Conservation (phyloP, 2,113 vertebrate genomes). For the Lipophrys pholis region DNA sequence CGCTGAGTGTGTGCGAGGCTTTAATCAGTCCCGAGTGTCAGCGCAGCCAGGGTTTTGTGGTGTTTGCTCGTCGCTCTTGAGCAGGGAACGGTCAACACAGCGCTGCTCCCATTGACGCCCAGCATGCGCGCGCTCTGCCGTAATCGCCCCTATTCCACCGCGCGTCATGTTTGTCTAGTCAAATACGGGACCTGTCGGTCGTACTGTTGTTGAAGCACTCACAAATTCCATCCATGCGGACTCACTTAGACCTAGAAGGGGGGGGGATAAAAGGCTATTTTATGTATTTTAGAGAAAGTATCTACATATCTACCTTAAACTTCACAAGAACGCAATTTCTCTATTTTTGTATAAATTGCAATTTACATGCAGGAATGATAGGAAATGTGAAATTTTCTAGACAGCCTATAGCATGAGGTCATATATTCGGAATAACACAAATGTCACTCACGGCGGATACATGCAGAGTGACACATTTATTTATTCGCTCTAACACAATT, state of each 20-base stretch:
- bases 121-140: slow-evolving; percentile 57
- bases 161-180: slow-evolving; percentile 73
- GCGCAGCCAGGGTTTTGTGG: slow-evolving; percentile 42
- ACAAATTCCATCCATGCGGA: slow-evolving; percentile 37
- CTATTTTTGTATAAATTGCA: neutral
- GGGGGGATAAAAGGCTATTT: neutral
- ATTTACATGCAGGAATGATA: neutral
- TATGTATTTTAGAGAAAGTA: slow-evolving; percentile 15
- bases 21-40: slow-evolving; percentile 59
- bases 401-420: slow-evolving; percentile 24
- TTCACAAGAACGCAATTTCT: neutral
- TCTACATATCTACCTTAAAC: neutral
- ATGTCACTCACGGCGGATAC: slow-evolving; percentile 10
- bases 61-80: slow-evolving; percentile 74
- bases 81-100: slow-evolving; percentile 78
- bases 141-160: slow-evolving; percentile 54
- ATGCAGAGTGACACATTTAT: slow-evolving; percentile 41
- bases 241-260: neutral
- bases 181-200: slow-evolving; percentile 65
- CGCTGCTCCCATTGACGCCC: slow-evolving; percentile 67
- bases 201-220: slow-evolving; percentile 25
- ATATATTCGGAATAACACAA: slow-evolving; percentile 3
- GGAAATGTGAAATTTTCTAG: neutral
- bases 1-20: slow-evolving; percentile 27
- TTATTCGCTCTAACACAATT: slow-evolving; percentile 37